Conservation (phyloP, 2,888 invertebrate species). For the Melanostoma scalare region DNA sequence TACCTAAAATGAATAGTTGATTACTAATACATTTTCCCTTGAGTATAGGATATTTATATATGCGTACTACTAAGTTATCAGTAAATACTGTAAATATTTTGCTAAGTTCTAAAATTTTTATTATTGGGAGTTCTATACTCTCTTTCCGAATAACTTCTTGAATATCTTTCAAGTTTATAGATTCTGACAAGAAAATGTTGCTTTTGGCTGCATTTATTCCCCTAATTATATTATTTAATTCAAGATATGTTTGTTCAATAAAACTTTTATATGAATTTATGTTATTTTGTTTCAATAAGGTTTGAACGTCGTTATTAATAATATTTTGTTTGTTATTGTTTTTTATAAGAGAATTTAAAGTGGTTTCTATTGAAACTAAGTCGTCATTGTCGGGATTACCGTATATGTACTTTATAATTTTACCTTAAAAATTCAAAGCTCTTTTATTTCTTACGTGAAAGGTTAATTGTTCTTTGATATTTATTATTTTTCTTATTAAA, state of each 20-base stretch:
- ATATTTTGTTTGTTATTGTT: background rate
- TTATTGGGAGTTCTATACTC: background rate
- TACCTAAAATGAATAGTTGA: background rate
- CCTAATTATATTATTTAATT: too few relatives aligned
- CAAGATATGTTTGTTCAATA: too few relatives aligned
- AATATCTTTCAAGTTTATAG: background rate
- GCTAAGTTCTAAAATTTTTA: slow-evolving; percentile 12
- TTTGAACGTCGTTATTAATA: too few relatives aligned
- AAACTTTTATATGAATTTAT: too few relatives aligned
- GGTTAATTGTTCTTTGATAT: background rate
- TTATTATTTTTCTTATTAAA: background rate
- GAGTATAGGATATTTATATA: slow-evolving; percentile 8
- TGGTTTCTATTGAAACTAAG: too few relatives aligned
- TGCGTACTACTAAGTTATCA: background rate
- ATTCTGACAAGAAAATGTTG: background rate
- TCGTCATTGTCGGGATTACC: background rate
- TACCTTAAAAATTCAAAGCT: background rate
- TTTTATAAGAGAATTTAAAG: background rate
- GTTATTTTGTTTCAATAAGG: too few relatives aligned
- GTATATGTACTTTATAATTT: background rate
- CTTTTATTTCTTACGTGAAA: background rate
- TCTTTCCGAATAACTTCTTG: background rate
- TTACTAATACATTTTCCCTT: background rate
- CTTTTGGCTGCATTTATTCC: background rate
- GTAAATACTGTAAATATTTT: slow-evolving; percentile 1